A percentile compares a stretch with the other conserved stretches of the same genome.
These are phyloP conservation scores for Megalops cyprinoides DNA, from an alignment of 2,797 vertebrate species.

Conservation along the genomic window DNA sequence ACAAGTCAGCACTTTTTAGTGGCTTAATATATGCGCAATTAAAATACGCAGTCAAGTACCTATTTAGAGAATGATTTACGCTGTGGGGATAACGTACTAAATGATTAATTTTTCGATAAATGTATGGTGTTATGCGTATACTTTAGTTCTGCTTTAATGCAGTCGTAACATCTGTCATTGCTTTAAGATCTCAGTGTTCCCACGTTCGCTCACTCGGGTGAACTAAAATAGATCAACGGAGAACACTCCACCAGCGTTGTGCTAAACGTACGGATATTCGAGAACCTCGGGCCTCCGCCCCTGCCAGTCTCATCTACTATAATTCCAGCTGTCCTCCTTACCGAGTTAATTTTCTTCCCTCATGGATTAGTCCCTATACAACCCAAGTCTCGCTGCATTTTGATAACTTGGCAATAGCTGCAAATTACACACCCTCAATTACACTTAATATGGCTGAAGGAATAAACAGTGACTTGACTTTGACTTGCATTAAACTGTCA, in stretches of 20 bases:
- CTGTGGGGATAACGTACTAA: too few species aligned
- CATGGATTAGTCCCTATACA: not conserved
- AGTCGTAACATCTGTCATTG: not conserved
- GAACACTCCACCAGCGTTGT: not conserved
- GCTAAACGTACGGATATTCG: not conserved
- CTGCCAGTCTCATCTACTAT: not conserved
- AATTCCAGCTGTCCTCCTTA: slow-evolving; percentile 5
- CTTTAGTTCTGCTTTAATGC: not conserved
- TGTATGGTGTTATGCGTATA: not conserved
- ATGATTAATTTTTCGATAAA: too few species aligned
- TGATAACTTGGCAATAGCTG: too few species aligned
- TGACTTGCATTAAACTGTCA: too few species aligned
- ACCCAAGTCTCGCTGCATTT: not conserved
- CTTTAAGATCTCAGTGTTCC: not conserved
- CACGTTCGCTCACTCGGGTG: not conserved
- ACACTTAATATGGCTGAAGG: too few species aligned
- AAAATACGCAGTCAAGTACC: too few species aligned
- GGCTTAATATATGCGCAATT: too few species aligned
- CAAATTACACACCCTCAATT: too few species aligned
- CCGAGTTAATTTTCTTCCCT: not conserved
- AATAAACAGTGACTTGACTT: too few species aligned
- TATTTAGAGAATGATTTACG: too few species aligned
- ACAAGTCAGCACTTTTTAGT: too few species aligned
- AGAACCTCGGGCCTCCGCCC: not conserved
- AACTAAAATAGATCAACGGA: not conserved